phyloP scores from a whole-genome alignment of 2,888 invertebrate genomes.

The Congeria kusceri region DNA sequence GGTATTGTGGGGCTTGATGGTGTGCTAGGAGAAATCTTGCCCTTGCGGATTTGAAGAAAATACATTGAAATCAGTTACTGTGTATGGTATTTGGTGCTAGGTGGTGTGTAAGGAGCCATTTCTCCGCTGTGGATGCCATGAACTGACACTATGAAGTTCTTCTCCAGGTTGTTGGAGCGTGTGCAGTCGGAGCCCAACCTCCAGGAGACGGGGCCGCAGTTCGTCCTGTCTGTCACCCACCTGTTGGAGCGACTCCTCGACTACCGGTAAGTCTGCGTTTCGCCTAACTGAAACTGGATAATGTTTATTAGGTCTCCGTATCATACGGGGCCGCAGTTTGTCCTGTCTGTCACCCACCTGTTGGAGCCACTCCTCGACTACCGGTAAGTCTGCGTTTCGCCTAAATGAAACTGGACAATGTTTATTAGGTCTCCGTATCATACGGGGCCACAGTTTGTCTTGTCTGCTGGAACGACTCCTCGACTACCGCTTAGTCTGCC shows the following conservation, averaged over 20 bases:
- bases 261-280: conserved; percentile 90
- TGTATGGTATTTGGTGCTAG: too few relatives aligned
- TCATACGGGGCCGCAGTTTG: conserved; percentile 96
- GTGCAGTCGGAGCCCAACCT: conserved; percentile 90
- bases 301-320: too few relatives aligned
- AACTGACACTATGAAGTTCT: conserved; percentile 73
- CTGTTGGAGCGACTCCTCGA: conserved; percentile 95
- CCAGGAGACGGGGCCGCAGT: conserved; percentile 96
- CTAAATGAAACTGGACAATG: too few relatives aligned
- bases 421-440: too few relatives aligned
- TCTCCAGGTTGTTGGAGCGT: conserved; percentile 79
- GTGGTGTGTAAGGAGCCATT: not conserved
- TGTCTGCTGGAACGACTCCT: conserved; percentile 94
- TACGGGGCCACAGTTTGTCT: conserved; percentile 96
- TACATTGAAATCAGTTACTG: too few relatives aligned
- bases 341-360: conserved; percentile 95
- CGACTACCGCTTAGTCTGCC: conserved; percentile 91
- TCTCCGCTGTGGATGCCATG: not conserved
- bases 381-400: conserved; percentile 87
- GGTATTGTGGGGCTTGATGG: not conserved
- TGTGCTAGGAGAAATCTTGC: not conserved
- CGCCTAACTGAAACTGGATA: too few relatives aligned
- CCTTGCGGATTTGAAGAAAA: too few relatives aligned
- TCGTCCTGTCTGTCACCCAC: conserved; percentile 96
- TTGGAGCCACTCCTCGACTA: conserved; percentile 96